Conservation (phyloP, 1,140 invertebrate species). For the Orius insidiosus region DNA sequence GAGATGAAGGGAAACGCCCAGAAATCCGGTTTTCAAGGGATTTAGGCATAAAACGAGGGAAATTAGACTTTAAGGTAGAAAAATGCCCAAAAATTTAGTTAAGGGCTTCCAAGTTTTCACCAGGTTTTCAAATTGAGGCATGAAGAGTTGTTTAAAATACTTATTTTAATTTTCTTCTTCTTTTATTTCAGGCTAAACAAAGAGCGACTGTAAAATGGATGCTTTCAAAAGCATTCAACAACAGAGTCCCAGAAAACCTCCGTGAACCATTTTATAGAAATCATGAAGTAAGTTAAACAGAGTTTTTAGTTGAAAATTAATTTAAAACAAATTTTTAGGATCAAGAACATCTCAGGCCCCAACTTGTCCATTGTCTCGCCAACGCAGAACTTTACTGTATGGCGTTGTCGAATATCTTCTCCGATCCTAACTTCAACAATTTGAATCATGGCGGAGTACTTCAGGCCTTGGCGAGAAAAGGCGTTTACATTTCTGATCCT, state of each 20-base stretch:
- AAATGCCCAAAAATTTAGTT: too few relatives aligned
- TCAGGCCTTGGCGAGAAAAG: conserved; percentile 80
- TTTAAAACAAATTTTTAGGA: conserved; percentile 37
- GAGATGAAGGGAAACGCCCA: too few relatives aligned
- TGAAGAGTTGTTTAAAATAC: neutral
- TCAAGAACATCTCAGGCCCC: conserved; percentile 82
- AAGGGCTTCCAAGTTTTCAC: too few relatives aligned
- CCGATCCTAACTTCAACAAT: conserved; percentile 88
- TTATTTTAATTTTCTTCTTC: conserved; percentile 18
- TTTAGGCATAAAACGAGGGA: too few relatives aligned
- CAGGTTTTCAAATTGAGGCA: too few relatives aligned
- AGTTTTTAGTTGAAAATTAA: neutral
- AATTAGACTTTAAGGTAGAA: too few relatives aligned
- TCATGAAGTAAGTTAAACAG: conserved; percentile 55
- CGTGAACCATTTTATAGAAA: conserved; percentile 88
- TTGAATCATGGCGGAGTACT: conserved; percentile 87
- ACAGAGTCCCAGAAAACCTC: conserved; percentile 83
- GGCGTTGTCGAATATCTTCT: conserved; percentile 89
- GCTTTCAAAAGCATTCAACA: conserved; percentile 89
- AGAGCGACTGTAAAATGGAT: conserved; percentile 94
- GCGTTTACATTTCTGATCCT: conserved; percentile 69
- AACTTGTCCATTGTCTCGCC: conserved; percentile 76
- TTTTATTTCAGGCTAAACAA: conserved; percentile 79
- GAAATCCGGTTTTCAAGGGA: too few relatives aligned
- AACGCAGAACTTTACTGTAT: conserved; percentile 93